Base-by-base conservation (phyloP, 2,113 vertebrate species). In the Monarcha castaneiventris region DNA sequence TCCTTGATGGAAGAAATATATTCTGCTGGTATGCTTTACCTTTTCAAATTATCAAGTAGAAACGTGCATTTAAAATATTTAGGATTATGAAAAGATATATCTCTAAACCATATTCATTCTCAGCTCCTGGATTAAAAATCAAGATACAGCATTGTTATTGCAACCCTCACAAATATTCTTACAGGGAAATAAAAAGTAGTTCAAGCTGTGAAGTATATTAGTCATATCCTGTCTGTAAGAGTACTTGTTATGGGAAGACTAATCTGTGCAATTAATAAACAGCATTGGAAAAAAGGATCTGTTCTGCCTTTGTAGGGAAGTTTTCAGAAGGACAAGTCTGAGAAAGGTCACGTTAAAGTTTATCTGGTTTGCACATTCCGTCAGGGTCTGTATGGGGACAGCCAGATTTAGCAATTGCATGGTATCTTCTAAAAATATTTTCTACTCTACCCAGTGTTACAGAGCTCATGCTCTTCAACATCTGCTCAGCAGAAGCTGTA, bases 391-490 rank as follows among this genome's bases (percentile, higher is more conserved):
- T 81, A 88, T 94, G 93, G 14, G 97, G 89, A 16, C 6, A 46
- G 35, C 86, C 83, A 8, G 87, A 96, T 84, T 97, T 97, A 82
- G 97, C 93, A 18, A 98, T 93, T n/a, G 96, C 95, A 23, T 97
- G 96, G 49, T 95, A 97, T 8, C 92, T 95, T 80, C 96, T 95
- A 89, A 97, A 98, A 68, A 97, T 88, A 85, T 97, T 97, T 93
- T 97, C 96, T 23, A 96, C 88, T 89, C 96, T 95, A 27, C 95
- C 84, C 23, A 97, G 64, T 32, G 96, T 94, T 39, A 97, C 33
- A 59, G 96, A 97, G 88, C 88, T 97, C 97, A 96, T 90, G 59
- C 46, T 95, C 32, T 73, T 97, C 89, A 97, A 84, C 46, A 94
- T 91, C n/a, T 94, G 83, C 39, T 96, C 84, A 12, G 86, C 54